Evolutionary conservation across 2,113 vertebrate genomes (phyloP).

Genomic region (Onychorhynchus coronatus): DNA sequence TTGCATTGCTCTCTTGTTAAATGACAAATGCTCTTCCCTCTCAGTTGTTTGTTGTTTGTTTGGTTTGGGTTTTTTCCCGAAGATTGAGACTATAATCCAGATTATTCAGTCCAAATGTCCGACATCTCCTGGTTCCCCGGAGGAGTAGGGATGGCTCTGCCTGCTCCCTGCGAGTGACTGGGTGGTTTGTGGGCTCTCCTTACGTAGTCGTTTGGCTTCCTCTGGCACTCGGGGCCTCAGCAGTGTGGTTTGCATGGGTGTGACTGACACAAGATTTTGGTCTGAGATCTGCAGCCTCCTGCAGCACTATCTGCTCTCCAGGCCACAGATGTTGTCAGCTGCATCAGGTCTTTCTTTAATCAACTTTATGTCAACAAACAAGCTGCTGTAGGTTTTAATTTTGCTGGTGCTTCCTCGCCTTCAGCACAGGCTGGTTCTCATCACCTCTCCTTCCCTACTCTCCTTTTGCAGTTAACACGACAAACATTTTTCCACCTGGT

Average conservation of each 20-base stretch:
- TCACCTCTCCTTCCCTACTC: background rate
- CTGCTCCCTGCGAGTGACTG: background rate
- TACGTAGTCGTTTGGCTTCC: background rate
- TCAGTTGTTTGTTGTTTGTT: background rate
- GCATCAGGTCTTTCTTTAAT: background rate
- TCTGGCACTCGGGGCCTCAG: background rate
- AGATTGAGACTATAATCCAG: background rate
- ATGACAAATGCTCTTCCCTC: background rate
- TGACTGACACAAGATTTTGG: conserved; percentile 20
- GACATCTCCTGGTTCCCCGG: background rate
- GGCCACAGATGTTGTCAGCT: background rate
- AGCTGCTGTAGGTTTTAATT: conserved; percentile 3
- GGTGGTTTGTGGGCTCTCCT: background rate
- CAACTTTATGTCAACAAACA: background rate
- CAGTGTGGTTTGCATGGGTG: conserved; percentile 34
- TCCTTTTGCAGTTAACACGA: background rate
- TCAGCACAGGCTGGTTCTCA: background rate
- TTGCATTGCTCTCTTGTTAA: background rate
- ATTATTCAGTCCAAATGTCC: background rate
- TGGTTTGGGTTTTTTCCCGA: background rate
- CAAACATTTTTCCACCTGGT: background rate
- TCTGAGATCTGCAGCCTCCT: conserved; percentile 14
- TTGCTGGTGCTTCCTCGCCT: background rate
- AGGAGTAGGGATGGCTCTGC: background rate
- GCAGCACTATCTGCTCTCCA: background rate